Percentiles rank a stretch among this genome's conserved stretches.
phyloP scores from a whole-genome alignment of 2,113 vertebrate species.

The Eudorcas thomsonii region DNA sequence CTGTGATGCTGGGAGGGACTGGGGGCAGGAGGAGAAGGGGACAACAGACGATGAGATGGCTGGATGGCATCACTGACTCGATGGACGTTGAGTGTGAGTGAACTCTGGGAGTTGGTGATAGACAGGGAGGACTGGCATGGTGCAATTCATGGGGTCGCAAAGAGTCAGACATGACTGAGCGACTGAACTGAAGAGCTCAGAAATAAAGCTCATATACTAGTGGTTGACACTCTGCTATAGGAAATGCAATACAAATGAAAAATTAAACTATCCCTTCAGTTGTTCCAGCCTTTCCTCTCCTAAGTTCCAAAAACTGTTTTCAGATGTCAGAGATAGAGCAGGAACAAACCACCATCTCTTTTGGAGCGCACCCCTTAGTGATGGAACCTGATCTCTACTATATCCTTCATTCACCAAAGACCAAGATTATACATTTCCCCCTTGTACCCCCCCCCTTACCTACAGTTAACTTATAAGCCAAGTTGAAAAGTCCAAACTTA shows the following conservation, averaged over 20 bases:
- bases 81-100: too few species aligned
- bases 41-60: too few species aligned
- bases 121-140: too few species aligned
- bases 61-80: too few species aligned
- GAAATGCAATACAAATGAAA: slow-evolving; percentile 16
- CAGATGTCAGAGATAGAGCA: not conserved
- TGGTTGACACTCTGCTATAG: not conserved
- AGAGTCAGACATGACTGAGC: too few species aligned
- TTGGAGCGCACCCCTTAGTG: not conserved
- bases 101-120: too few species aligned
- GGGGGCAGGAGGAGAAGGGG: too few species aligned
- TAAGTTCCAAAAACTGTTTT: not conserved
- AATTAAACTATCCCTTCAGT: not conserved
- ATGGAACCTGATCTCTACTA: not conserved
- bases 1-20: too few species aligned
- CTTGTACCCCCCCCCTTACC: not conserved
- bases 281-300: not conserved
- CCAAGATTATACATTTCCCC: not conserved
- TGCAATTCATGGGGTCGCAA: too few species aligned
- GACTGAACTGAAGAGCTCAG: not conserved
- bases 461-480: not conserved
- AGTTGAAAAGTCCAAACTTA: not conserved
- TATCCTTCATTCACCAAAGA: slow-evolving; percentile 18
- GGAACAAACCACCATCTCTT: not conserved
- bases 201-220: not conserved